phyloP scores from a whole-genome alignment of 2,797 vertebrate species.

The Lepidocolaptes lacrymiger region DNA sequence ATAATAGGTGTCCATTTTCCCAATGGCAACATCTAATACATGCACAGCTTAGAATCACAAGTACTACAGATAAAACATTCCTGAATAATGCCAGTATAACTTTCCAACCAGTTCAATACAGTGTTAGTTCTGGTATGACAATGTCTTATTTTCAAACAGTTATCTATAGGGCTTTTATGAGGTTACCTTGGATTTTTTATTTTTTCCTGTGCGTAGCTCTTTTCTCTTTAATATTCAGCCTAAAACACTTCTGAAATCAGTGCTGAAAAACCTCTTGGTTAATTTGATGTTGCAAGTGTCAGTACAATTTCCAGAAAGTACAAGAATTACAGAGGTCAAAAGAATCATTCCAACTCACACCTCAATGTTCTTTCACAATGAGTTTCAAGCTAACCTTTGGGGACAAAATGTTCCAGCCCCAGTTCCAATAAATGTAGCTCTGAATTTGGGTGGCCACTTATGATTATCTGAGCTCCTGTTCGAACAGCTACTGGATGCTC shows the following conservation, averaged over 20 bases:
- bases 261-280: background rate
- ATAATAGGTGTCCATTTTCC: conserved; percentile 11
- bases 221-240: background rate
- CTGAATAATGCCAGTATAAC: background rate
- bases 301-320: background rate
- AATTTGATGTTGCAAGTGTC: background rate
- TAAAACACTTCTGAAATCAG: conserved; percentile 14
- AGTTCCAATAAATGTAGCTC: background rate
- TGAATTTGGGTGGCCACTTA: background rate
- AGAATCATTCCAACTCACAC: background rate
- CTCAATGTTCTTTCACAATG: background rate
- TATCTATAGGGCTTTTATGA: conserved; percentile 31
- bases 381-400: background rate
- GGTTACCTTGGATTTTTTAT: background rate
- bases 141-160: conserved; percentile 2
- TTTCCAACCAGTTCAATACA: background rate
- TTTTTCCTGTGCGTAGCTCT: background rate
- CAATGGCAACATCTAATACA: conserved; percentile 14
- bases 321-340: background rate
- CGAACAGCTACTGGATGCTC: background rate
- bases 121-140: background rate
- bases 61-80: conserved; percentile 27
- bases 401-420: background rate
- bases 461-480: background rate
- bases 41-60: conserved; percentile 26